Base-by-base conservation (phyloP, 2,888 invertebrate species). In the Sympetrum striolatum region DNA sequence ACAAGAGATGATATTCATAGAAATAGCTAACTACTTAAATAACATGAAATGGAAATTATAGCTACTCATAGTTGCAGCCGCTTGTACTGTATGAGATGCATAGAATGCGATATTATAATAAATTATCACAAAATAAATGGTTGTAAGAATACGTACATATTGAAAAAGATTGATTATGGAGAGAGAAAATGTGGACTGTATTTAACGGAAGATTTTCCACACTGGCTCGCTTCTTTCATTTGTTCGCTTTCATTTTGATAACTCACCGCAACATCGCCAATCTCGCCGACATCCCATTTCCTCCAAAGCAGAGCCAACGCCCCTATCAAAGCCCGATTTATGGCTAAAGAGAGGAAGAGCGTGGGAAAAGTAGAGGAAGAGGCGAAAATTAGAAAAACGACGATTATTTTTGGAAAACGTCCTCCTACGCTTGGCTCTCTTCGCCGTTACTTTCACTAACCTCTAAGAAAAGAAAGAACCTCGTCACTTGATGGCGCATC, bases 271-370 rank as follows among this genome's bases (percentile, higher is more conserved):
- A 73, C 73, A 31, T 31, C 73, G 31, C 73, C 31, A 73, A 73
- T 25, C 73, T 31, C 25, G 25, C 53, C 35, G 53, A 4, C 82
- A 53, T 58, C 1, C 53, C 31, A 25, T 53, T 82, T 82, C 53
- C 82, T 82, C 53, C 82, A 5, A 82, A 5, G 31, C 82, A 35
- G 82, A 53, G 82, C 82, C 82, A 82, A 82, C 82, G 58, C 58
- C 58, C 48, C 15, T 15, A 31, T 31, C 82, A 18, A 53, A 82
- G 58, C 53, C 35, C 35, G 82, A 82, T 82, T 82, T 82, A 82
- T 58, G 82, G 82, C 82, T 35, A 15, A 35, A 58, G 81, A 82
- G 82, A 31, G 82, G 58, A 31, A 35, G 80, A 37, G 53, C 80
- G 80, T 35, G 80, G 31, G 80, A 39, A 22, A 39, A 37, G 35